Conservation (phyloP, 2,113 vertebrate genomes). For the Psilopsiagon aymara region DNA sequence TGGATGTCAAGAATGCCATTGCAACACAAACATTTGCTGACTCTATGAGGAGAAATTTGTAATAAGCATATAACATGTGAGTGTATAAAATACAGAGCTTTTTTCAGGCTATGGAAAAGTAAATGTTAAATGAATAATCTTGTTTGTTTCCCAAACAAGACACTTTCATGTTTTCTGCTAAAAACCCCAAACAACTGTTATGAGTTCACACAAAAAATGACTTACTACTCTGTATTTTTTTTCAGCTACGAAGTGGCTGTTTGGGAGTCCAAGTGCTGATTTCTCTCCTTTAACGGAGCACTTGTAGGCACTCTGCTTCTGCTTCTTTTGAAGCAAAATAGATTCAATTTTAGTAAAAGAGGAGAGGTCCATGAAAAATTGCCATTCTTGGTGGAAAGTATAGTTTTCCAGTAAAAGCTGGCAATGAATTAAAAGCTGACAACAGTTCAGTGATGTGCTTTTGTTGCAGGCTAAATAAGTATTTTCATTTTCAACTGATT, state of each 20-base stretch:
- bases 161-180: not conserved
- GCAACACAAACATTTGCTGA: not conserved
- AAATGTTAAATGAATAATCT: not conserved
- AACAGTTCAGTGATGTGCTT: not conserved
- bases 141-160: not conserved
- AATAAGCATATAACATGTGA: not conserved
- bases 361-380: not conserved
- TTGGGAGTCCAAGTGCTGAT: not conserved
- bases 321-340: not conserved
- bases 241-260: not conserved
- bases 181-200: not conserved
- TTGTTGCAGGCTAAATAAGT: not conserved
- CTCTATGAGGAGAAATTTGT: not conserved
- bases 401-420: slow-evolving; percentile 18
- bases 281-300: not conserved
- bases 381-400: not conserved
- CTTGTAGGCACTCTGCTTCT: not conserved
- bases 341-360: not conserved
- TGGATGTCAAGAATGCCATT: not conserved
- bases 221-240: not conserved
- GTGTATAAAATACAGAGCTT: not conserved
- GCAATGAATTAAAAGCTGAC: not conserved
- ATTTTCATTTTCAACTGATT: slow-evolving; percentile 2
- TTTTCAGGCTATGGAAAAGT: not conserved
- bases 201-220: not conserved